Percentiles rank a stretch among this genome's conserved stretches.
Conservation (phyloP, 2,797 vertebrate genomes). For the Sparus aurata region DNA sequence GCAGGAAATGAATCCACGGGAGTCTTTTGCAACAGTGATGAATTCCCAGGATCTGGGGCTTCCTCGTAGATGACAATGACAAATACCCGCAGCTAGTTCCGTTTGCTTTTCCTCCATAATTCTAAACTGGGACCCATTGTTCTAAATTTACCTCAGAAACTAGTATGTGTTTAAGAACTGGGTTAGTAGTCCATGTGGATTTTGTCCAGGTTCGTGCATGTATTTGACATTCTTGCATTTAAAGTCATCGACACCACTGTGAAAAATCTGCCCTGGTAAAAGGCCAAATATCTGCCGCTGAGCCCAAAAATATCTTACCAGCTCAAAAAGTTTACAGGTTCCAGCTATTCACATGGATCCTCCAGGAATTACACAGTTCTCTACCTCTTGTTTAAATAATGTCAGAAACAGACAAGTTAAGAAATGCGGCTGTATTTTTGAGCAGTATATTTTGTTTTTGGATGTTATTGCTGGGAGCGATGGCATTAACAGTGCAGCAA, state of each 20-base stretch:
- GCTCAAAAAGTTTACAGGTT: background rate
- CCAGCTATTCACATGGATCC: background rate
- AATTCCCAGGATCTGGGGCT: constrained; percentile 68
- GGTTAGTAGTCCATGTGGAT: constrained; percentile 80
- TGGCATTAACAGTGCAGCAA: background rate
- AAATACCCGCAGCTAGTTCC: constrained; percentile 68
- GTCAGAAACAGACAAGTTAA: background rate
- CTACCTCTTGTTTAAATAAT: background rate
- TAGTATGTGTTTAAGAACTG: constrained; percentile 66
- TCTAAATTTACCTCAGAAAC: constrained; percentile 68
- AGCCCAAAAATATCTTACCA: background rate
- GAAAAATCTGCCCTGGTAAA: background rate
- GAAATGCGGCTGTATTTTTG: background rate
- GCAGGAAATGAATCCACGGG: constrained; percentile 38
- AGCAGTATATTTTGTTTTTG: background rate
- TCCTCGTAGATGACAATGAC: constrained; percentile 82
- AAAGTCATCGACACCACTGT: background rate
- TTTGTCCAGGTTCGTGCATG: constrained; percentile 43
- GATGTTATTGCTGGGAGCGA: background rate
- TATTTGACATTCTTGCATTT: constrained; percentile 31
- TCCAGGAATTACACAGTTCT: background rate
- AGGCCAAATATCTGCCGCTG: background rate
- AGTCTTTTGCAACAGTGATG: constrained; percentile 66
- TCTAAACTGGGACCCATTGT: constrained; percentile 76
- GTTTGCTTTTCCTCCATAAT: constrained; percentile 36